phyloP scores from a whole-genome alignment of 2,797 vertebrate species.

The Gallirallus australis region DNA sequence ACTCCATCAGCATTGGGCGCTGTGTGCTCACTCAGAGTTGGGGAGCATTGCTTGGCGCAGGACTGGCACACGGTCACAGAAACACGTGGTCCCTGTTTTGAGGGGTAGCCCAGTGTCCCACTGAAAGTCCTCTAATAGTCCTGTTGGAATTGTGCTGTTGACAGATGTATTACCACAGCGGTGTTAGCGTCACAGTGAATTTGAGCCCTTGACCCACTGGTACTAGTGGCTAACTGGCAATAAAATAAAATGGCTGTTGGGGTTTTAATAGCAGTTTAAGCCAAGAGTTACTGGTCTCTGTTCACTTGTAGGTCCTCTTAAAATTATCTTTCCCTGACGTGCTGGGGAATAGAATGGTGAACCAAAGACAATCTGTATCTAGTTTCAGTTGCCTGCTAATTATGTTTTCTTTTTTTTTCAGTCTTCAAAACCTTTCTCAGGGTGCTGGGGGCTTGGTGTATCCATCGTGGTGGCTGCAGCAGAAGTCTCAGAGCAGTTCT shows the following conservation, averaged over 20 bases:
- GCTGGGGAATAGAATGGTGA: not conserved
- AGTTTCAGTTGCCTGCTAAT: not conserved
- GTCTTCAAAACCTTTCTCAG: not conserved
- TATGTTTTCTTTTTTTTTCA: not conserved
- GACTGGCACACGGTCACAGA: not conserved
- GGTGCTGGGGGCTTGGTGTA: not conserved
- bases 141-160: not conserved
- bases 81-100: not conserved
- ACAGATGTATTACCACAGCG: not conserved
- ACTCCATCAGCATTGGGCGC: not conserved
- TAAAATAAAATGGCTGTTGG: slow-evolving; percentile 56
- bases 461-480: not conserved
- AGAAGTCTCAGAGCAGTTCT: not conserved
- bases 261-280: slow-evolving; percentile 48
- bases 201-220: slow-evolving; percentile 38
- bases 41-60: not conserved
- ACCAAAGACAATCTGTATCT: not conserved
- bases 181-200: slow-evolving; percentile 3
- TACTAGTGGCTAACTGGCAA: slow-evolving; percentile 16
- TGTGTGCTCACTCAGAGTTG: not conserved
- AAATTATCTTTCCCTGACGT: slow-evolving; percentile 1
- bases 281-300: slow-evolving; percentile 5
- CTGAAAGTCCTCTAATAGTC: not conserved
- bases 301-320: not conserved
- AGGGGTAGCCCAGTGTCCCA: not conserved